These are phyloP conservation scores for Oncorhynchus mykiss DNA, from an alignment of 2,113 vertebrate species.

Conservation along the genomic window DNA sequence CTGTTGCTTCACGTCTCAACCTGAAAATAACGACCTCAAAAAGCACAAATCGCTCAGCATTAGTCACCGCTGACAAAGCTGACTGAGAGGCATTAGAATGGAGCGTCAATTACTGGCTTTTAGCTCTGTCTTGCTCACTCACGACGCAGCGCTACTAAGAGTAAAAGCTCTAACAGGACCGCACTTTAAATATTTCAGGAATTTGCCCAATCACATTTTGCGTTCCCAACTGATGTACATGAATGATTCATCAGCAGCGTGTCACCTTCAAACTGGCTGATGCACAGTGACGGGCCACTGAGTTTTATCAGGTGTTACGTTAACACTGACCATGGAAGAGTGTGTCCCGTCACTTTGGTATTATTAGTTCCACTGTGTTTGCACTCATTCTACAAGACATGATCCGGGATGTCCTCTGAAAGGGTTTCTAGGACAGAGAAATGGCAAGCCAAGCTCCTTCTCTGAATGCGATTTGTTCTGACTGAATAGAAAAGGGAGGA, in stretches of 20 bases:
- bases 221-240: slow-evolving; percentile 89
- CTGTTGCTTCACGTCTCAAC: no score
- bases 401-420: no score
- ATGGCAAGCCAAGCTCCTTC: no score
- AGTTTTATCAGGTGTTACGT: slow-evolving; percentile 84
- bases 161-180: slow-evolving; percentile 95
- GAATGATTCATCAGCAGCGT: slow-evolving; percentile 89
- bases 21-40: no score
- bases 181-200: slow-evolving; percentile 99
- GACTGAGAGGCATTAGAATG: slow-evolving; percentile 83
- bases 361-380: no score
- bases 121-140: slow-evolving; percentile 83
- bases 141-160: slow-evolving; percentile 78
- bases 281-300: slow-evolving; percentile 86
- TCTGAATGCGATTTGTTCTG: no score
- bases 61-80: slow-evolving; percentile 11
- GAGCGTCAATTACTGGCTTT: slow-evolving; percentile 88
- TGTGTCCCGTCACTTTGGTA: no score
- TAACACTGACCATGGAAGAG: slow-evolving; percentile 76
- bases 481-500: no score
- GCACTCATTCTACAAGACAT: no score
- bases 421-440: no score
- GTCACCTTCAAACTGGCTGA: slow-evolving; percentile 81
- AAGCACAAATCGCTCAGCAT: no score
- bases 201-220: slow-evolving; percentile 98